Percentiles rank a stretch among this genome's conserved stretches.
Conservation (phyloP, 2,797 vertebrate genomes). For the Mormyrops boulengeri region DNA sequence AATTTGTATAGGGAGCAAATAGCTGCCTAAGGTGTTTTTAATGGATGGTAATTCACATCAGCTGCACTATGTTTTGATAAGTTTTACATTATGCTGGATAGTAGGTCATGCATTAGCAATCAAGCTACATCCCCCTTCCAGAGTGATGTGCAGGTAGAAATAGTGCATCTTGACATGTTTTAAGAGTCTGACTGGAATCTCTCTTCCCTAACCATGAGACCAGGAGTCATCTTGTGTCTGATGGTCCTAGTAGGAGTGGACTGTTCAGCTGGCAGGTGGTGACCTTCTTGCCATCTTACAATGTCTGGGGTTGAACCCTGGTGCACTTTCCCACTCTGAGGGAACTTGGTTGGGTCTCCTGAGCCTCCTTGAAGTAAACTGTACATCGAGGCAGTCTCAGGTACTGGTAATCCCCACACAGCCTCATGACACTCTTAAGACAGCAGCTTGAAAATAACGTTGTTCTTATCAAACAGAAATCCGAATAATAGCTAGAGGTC, state of each 20-base stretch:
- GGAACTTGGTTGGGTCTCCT: not conserved
- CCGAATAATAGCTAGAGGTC: not conserved
- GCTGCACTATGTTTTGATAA: not conserved
- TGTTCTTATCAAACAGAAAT: not conserved
- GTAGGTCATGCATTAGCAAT: not conserved
- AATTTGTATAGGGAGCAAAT: not conserved
- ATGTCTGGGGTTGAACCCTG: not conserved
- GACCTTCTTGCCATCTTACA: not conserved
- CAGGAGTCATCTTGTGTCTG: not conserved
- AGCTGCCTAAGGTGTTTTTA: not conserved
- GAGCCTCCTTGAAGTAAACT: not conserved
- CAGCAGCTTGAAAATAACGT: not conserved
- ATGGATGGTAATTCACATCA: not conserved
- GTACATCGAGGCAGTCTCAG: not conserved
- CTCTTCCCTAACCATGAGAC: not conserved
- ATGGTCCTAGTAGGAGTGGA: not conserved
- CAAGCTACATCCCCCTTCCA: not conserved
- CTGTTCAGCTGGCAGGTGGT: not conserved
- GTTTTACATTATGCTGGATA: not conserved
- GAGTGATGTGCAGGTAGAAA: not conserved
- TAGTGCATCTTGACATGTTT: not conserved
- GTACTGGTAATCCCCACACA: not conserved
- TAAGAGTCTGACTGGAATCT: not conserved
- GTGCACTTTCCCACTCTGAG: not conserved
- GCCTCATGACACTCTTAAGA: not conserved